These are phyloP conservation scores for Beaufortia kweichowensis DNA, from an alignment of 2,113 vertebrate species.

Conservation along the genomic window DNA sequence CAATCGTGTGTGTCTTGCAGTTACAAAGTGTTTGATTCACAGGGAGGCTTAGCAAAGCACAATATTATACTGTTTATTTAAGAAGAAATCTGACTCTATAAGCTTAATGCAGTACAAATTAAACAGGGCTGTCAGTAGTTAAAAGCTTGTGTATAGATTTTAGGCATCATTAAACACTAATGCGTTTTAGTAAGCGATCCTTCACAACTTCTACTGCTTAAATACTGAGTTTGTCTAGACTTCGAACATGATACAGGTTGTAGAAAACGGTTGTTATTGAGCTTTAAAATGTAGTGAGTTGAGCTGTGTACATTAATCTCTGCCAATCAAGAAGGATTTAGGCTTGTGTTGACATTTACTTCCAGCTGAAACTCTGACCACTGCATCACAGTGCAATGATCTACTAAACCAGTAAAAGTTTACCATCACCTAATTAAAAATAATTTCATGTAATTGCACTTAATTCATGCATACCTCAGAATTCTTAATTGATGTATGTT, in stretches of 20 bases:
- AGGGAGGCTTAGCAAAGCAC: background rate
- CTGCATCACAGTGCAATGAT: background rate
- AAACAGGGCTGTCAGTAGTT: constrained; percentile 17
- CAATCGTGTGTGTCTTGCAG: background rate
- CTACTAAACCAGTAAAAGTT: background rate
- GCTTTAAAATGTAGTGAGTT: constrained; percentile 6
- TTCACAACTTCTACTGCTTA: background rate
- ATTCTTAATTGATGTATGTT: no score
- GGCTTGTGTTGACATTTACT: constrained; percentile 3
- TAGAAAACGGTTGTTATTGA: background rate
- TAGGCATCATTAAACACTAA: constrained; percentile 1
- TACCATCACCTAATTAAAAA: no score
- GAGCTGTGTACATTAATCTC: constrained; percentile 12
- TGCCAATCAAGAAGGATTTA: background rate
- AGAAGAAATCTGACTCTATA: background rate
- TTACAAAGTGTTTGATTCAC: background rate
- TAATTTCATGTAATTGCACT: background rate
- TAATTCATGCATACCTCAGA: background rate
- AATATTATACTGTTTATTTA: background rate
- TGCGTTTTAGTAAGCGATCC: background rate
- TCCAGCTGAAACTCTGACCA: constrained; percentile 4
- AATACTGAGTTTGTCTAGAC: background rate
- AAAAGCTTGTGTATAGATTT: constrained; percentile 16
- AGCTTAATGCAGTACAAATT: constrained; percentile 4
- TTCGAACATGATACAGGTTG: background rate